Base-by-base conservation (phyloP, 2,797 vertebrate genomes). In the Sebastes paucispinis region DNA sequence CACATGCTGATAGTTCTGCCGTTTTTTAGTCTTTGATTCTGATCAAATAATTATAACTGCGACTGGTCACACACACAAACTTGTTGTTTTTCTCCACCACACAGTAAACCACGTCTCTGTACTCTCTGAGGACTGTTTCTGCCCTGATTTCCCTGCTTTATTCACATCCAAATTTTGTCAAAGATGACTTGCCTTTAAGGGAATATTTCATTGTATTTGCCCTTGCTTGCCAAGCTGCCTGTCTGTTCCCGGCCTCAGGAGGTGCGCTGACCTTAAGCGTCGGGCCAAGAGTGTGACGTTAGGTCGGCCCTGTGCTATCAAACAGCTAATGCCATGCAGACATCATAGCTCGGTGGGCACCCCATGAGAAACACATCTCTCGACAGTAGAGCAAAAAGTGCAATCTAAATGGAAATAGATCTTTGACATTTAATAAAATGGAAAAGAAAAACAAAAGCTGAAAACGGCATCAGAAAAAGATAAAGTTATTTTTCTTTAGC, bases 401-500 rank as follows among this genome's bases (percentile, higher is more conserved):
- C 75, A 82, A 80, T 90, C 79, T 88, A 88, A 90, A 92, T 87
- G 79, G 81, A 93, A 92, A 85, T 87, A 59, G 13, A 79, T 86
- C 67, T 81, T 66, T 91, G 86, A 90, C 87, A 91, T 92, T 90
- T 86, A 70, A 80, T 50, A 89, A 82, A 77, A 29, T 60, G 57
- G 47, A 58, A 36, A 68, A 68, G 59, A 39, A 71, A 83, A 81
- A 73, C 24, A 73, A 83, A 75, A 29, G 55, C 81, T 32, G 43
- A 82, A 69, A 78, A 55, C 18, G 18, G 29, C 79, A 64, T 73
- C 25, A 70, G 59, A 65, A 70, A 80, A 70, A 39, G 20, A 80
- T 70, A 69, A 72, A 75, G 31, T 50, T 64, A 27, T 62, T 69
- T 72, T 58, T 66, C 43, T 50, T 9, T 27, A 62, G 52, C 58